Conservation (phyloP, 2,888 invertebrate species). For the Ichneumon xanthorius region DNA sequence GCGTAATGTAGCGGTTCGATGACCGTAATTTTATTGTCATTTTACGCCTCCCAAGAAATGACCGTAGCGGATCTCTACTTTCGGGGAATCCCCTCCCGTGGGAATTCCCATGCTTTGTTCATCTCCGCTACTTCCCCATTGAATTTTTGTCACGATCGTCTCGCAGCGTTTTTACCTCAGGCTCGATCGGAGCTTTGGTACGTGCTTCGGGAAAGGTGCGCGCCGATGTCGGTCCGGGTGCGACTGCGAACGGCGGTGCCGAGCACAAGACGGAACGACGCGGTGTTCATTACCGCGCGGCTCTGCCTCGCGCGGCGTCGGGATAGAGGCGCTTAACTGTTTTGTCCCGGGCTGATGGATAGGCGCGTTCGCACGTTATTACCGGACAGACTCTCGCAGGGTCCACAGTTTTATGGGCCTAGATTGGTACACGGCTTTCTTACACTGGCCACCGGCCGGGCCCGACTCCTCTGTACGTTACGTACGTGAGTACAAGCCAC, state of each 20-base stretch:
- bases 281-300: conserved; percentile 66
- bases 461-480: conserved; percentile 35
- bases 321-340: conserved; percentile 79
- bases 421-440: conserved; percentile 77
- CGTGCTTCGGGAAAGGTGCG: conserved; percentile 47
- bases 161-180: conserved; percentile 13
- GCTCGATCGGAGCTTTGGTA: conserved; percentile 28
- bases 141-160: conserved; percentile 48
- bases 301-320: conserved; percentile 48
- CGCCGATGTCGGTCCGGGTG: conserved; percentile 33
- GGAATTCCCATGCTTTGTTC: conserved; percentile 21
- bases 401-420: conserved; percentile 78
- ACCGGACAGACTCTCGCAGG: conserved; percentile 74
- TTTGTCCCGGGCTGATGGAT: conserved; percentile 81
- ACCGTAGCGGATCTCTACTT: background rate
- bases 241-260: conserved; percentile 42
- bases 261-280: conserved; percentile 46
- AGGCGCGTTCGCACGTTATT: conserved; percentile 82
- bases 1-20: background rate
- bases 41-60: background rate
- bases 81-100: background rate
- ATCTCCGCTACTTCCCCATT: conserved; percentile 23
- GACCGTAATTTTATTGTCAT: background rate
- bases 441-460: conserved; percentile 47
- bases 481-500: conserved; percentile 38